Percentiles rank a stretch among this genome's conserved stretches.
phyloP scores from a whole-genome alignment of 2,113 vertebrate genomes.

The Macrotis lagotis region DNA sequence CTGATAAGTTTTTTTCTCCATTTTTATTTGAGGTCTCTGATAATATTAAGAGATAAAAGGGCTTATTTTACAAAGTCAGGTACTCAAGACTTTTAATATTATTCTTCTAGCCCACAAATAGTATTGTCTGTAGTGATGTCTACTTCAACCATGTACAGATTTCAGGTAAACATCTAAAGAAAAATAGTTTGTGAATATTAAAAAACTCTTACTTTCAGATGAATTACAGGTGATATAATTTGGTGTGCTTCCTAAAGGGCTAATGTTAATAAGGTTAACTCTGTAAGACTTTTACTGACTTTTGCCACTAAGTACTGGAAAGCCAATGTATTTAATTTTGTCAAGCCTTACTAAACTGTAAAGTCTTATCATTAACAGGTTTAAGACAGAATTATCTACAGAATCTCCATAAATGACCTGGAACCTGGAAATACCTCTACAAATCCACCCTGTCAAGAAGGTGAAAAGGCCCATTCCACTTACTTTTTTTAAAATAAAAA shows the following conservation, averaged over 20 bases:
- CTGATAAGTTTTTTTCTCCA: not conserved
- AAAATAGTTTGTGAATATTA: not conserved
- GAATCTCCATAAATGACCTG: not conserved
- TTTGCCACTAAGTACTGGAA: not conserved
- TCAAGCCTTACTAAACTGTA: not conserved
- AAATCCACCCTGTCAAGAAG: not conserved
- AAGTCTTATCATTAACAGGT: not conserved
- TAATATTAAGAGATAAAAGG: not conserved
- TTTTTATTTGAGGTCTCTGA: not conserved
- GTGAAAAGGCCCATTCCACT: not conserved
- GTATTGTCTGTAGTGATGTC: not conserved
- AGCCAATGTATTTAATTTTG: not conserved
- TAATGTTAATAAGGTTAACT: not conserved
- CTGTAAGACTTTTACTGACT: not conserved
- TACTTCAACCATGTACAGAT: not conserved
- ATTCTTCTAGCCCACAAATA: not conserved
- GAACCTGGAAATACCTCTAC: not conserved
- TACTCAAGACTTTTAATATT: not conserved
- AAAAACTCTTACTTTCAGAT: not conserved
- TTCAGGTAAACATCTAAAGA: not conserved
- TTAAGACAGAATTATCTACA: not conserved
- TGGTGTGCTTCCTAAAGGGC: not conserved
- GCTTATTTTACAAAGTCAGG: not conserved
- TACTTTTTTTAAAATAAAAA: no score
- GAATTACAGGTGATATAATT: not conserved